Conservation (phyloP, 2,888 invertebrate genomes). For the Pollenia amentaria region DNA sequence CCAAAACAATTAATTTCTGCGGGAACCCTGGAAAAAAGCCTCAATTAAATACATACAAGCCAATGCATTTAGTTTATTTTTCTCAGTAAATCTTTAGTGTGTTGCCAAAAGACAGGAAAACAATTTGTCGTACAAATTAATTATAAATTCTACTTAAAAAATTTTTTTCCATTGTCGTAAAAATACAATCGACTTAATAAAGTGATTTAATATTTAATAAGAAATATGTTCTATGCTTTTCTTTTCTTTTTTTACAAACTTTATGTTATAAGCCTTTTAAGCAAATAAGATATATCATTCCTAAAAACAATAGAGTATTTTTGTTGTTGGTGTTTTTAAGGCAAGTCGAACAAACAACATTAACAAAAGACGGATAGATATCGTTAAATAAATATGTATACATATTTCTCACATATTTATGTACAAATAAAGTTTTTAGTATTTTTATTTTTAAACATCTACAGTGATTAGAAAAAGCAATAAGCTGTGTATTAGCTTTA, state of each 20-base stretch:
- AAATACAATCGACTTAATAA: not conserved
- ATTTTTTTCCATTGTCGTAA: conserved; percentile 5
- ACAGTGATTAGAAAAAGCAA: not conserved
- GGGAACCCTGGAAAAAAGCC: too few relatives aligned
- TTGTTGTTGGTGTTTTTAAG: not conserved
- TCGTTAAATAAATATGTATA: not conserved
- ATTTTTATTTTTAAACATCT: not conserved
- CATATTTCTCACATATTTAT: not conserved
- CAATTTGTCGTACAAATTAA: conserved; percentile 4
- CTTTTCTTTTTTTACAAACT: not conserved
- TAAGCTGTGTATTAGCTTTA: not conserved
- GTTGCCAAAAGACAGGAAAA: not conserved
- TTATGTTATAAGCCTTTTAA: conserved; percentile 8
- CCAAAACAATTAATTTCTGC: too few relatives aligned
- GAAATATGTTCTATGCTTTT: not conserved
- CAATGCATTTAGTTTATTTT: too few relatives aligned
- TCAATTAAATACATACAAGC: too few relatives aligned
- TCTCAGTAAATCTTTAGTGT: not conserved
- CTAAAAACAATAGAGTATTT: not conserved
- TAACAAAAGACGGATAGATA: not conserved
- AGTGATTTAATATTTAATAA: conserved; percentile 28
- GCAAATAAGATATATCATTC: conserved; percentile 6
- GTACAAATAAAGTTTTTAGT: too few relatives aligned
- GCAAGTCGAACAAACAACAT: not conserved
- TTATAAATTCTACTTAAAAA: conserved; percentile 10